phyloP scores from a whole-genome alignment of 2,888 invertebrate genomes.

The Lydus trimaculatus region DNA sequence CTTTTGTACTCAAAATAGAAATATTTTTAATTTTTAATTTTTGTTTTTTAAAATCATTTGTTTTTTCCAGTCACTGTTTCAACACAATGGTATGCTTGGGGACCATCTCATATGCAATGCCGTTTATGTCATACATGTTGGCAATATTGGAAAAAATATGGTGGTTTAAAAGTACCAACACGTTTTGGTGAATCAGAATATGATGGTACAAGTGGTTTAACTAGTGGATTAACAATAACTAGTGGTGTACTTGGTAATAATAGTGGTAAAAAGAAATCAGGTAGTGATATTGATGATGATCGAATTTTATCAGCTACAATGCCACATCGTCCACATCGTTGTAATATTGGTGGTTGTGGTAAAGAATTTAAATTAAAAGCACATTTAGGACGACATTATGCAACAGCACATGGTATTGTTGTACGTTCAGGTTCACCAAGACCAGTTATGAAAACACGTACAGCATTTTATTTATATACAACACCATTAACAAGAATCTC shows the following conservation, averaged over 20 bases:
- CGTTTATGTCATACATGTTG: conserved; percentile 94
- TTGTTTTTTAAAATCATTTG: no score
- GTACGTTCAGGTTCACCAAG: conserved; percentile 81
- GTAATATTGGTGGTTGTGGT: conserved; percentile 89
- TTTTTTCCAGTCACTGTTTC: conserved; percentile 70
- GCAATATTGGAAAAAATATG: conserved; percentile 99
- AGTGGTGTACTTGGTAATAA: conserved; percentile 34
- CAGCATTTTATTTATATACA: conserved; percentile 94
- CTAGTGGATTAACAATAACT: not conserved
- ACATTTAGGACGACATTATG: conserved; percentile 92
- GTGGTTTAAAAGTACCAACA: conserved; percentile 87
- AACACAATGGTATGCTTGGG: conserved; percentile 97
- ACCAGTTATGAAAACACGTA: conserved; percentile 96
- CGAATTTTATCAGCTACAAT: conserved; percentile 58
- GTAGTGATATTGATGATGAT: conserved; percentile 63
- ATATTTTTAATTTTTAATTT: no score
- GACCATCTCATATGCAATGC: conserved; percentile 90
- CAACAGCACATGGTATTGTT: conserved; percentile 85
- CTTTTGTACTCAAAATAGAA: no score
- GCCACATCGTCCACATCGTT: conserved; percentile 84
- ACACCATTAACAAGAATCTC: conserved; percentile 91
- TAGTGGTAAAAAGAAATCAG: conserved; percentile 57
- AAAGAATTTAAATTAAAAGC: conserved; percentile 97
- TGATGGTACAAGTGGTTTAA: conserved; percentile 45
- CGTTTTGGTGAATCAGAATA: conserved; percentile 63